A percentile compares a stretch with the other conserved stretches of the same genome.
Evolutionary conservation across 2,113 vertebrate genomes (phyloP).

Genomic region (Ciconia maguari): DNA sequence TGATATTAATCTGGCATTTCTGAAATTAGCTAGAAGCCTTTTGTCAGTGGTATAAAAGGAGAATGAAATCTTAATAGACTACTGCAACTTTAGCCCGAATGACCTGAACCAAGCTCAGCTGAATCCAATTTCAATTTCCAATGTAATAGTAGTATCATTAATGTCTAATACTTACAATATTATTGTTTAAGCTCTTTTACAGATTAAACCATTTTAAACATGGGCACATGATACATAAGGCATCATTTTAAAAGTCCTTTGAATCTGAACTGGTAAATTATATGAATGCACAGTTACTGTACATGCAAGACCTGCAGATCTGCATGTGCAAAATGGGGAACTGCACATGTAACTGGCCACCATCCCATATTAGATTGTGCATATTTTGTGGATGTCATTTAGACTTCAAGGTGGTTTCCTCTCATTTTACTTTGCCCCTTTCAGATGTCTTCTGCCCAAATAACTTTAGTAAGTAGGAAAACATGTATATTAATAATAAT

Average conservation of each 20-base stretch:
- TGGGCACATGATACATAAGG: background rate
- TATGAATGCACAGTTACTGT: background rate
- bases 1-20: slow-evolving; percentile 56
- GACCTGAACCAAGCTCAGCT: slow-evolving; percentile 40
- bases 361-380: background rate
- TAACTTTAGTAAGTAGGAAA: background rate
- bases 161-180: slow-evolving; percentile 45
- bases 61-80: slow-evolving; percentile 43
- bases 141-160: slow-evolving; percentile 37
- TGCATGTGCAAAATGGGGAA: background rate
- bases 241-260: background rate
- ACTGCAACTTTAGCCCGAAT: slow-evolving; percentile 38
- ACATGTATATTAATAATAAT: background rate
- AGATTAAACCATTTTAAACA: slow-evolving; percentile 20
- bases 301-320: background rate
- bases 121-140: slow-evolving; percentile 17
- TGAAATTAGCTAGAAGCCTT: slow-evolving; percentile 62
- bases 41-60: slow-evolving; percentile 28
- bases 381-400: background rate
- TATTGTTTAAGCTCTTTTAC: slow-evolving; percentile 33
- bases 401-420: background rate
- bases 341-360: background rate
- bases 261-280: background rate
- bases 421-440: background rate
- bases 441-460: background rate